These are phyloP conservation scores for Mycteria americana DNA, from an alignment of 2,797 vertebrate genomes.

Conservation along the genomic window DNA sequence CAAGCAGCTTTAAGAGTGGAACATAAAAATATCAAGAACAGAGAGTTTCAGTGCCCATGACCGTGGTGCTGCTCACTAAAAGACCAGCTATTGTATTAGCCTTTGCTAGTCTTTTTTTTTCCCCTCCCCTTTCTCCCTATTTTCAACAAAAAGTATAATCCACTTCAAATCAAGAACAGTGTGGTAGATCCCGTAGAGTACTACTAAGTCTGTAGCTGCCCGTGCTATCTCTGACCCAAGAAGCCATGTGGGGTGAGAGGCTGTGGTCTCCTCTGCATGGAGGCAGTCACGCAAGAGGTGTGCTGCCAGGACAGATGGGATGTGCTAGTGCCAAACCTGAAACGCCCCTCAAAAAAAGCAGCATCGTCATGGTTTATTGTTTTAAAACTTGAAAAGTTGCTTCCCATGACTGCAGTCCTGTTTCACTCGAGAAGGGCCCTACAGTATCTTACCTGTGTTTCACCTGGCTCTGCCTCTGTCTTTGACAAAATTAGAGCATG, in stretches of 20 bases:
- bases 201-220: background rate
- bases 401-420: background rate
- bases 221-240: background rate
- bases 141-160: background rate
- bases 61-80: background rate
- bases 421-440: background rate
- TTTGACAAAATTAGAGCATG: background rate
- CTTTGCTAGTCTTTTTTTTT: background rate
- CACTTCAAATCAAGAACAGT: background rate
- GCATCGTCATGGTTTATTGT: accelerated
- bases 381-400: background rate
- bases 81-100: background rate
- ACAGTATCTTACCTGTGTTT: background rate
- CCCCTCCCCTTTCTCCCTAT: background rate
- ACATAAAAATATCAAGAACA: background rate
- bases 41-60: background rate
- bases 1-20: background rate
- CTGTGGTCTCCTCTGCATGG: background rate
- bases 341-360: background rate
- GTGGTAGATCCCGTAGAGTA: background rate
- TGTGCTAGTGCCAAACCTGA: background rate
- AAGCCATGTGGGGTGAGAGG: background rate
- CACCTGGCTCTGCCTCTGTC: background rate
- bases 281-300: background rate
- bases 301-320: background rate